Evolutionary conservation across 2,888 invertebrate species (phyloP).

Genomic region (Horisme vitalbata): DNA sequence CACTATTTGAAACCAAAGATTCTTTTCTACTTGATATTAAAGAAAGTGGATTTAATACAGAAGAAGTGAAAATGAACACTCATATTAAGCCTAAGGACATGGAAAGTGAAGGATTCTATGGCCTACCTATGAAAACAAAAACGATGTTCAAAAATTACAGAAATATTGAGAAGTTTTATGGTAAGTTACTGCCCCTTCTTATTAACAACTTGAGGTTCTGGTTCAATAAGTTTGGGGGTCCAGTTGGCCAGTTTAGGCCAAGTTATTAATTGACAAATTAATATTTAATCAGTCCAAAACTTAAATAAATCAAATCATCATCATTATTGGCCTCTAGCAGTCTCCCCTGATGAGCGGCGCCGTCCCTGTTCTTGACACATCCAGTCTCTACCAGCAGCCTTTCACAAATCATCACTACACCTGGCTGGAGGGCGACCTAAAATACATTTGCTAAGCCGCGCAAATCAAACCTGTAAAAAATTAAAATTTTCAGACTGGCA

Average conservation of each 20-base stretch:
- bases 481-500: conserved; percentile 90
- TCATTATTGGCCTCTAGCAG: too few relatives aligned
- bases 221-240: too few relatives aligned
- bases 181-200: conserved; percentile 67
- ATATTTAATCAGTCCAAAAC: too few relatives aligned
- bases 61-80: conserved; percentile 23
- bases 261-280: too few relatives aligned
- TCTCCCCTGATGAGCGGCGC: too few relatives aligned
- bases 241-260: too few relatives aligned
- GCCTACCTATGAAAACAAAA: conserved; percentile 88
- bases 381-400: too few relatives aligned
- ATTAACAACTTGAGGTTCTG: neutral
- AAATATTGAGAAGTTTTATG: conserved; percentile 91
- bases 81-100: conserved; percentile 17
- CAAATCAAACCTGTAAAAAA: neutral
- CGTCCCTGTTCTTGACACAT: too few relatives aligned
- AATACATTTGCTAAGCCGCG: too few relatives aligned
- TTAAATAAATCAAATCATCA: too few relatives aligned
- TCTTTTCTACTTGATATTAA: conserved; percentile 69
- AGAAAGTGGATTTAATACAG: conserved; percentile 50
- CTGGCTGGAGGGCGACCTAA: too few relatives aligned
- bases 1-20: conserved; percentile 66
- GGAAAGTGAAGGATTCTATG: conserved; percentile 85
- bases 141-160: conserved; percentile 88
- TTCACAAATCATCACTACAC: too few relatives aligned